phyloP scores from a whole-genome alignment of 2,113 vertebrate species.

The Gorsachius goisagi region DNA sequence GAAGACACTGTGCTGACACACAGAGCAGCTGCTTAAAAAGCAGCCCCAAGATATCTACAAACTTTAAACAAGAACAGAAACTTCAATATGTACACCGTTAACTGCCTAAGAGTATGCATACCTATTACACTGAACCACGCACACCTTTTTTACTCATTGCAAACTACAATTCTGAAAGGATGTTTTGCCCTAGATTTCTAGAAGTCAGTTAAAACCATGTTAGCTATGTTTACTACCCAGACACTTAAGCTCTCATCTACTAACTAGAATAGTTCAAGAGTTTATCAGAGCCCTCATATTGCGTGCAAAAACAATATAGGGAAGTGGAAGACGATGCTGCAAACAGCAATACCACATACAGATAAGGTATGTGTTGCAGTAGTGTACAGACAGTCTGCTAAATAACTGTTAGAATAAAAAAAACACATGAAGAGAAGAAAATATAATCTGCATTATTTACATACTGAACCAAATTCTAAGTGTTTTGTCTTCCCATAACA shows the following conservation, averaged over 20 bases:
- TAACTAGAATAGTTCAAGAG: neutral
- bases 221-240: neutral
- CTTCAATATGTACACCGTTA: neutral
- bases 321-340: neutral
- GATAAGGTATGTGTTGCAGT: neutral
- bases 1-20: neutral
- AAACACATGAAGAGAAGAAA: neutral
- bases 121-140: fast-evolving
- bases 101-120: neutral
- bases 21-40: neutral
- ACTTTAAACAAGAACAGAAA: neutral
- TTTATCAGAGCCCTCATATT: neutral
- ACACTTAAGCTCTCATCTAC: neutral
- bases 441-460: neutral
- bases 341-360: neutral
- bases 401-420: neutral
- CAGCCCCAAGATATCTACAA: neutral
- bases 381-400: neutral
- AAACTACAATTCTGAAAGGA: neutral
- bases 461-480: neutral
- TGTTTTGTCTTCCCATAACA: neutral
- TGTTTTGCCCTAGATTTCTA: neutral
- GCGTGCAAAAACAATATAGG: neutral
- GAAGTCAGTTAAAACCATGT: neutral
- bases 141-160: neutral